Evolutionary conservation across 2,797 vertebrate species (phyloP).

Genomic region (Avahi laniger): DNA sequence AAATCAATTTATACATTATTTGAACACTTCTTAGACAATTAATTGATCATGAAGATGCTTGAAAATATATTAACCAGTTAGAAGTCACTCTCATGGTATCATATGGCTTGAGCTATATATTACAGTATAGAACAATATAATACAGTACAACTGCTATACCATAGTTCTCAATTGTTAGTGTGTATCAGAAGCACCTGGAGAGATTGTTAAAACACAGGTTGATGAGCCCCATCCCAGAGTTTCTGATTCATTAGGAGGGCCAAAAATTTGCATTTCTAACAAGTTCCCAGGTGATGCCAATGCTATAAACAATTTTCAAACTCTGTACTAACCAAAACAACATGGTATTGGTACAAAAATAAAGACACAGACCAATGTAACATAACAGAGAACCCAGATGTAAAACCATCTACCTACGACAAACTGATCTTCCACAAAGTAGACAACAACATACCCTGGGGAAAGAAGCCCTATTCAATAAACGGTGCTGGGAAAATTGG

Average conservation of each 20-base stretch:
- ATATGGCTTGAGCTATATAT: not conserved
- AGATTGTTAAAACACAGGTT: not conserved
- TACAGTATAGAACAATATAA: not conserved
- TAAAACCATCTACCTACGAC: not conserved
- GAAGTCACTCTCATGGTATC: not conserved
- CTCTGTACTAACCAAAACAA: not conserved
- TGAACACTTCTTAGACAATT: conserved; percentile 28
- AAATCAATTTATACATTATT: conserved; percentile 39
- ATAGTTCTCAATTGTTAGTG: not conserved
- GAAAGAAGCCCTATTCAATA: not conserved
- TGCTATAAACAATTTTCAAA: not conserved
- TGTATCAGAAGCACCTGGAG: not conserved
- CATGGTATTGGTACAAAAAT: not conserved
- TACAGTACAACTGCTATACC: not conserved
- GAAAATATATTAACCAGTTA: not conserved
- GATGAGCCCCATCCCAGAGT: not conserved
- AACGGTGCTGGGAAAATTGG: not conserved
- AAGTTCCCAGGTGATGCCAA: not conserved
- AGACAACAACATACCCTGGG: not conserved
- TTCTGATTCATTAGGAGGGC: conserved; percentile 34
- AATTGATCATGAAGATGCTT: not conserved
- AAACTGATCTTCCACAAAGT: not conserved
- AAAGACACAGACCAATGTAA: not conserved
- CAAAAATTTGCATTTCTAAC: conserved; percentile 22
- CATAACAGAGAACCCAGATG: not conserved